Conservation (phyloP, 2,888 invertebrate genomes). For the Diarsia brunnea region DNA sequence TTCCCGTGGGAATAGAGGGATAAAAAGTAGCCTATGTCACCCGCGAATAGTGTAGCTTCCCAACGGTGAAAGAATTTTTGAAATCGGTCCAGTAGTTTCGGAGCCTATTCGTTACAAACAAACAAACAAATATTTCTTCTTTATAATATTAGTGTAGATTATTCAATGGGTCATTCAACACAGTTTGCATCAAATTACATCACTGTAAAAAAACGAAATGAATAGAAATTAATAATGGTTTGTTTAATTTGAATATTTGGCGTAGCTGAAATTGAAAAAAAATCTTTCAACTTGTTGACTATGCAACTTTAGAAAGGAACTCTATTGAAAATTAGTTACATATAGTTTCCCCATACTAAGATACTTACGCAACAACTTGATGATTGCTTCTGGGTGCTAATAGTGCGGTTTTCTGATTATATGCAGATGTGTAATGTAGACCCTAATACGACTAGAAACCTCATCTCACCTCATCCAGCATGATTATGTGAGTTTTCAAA, state of each 20-base stretch:
- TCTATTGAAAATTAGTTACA: slow-evolving; percentile 63
- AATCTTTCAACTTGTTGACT: slow-evolving; percentile 12
- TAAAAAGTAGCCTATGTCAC: no score
- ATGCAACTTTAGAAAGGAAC: slow-evolving; percentile 69
- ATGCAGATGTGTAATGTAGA: slow-evolving; percentile 58
- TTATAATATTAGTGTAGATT: no score
- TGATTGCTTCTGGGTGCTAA: slow-evolving; percentile 69
- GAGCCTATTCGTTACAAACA: no score
- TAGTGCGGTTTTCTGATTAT: slow-evolving; percentile 58
- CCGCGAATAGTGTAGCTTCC: no score
- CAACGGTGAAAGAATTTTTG: no score
- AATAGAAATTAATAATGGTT: slow-evolving; percentile 28
- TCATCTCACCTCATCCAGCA: slow-evolving; percentile 33
- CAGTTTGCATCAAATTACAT: slow-evolving; percentile 21
- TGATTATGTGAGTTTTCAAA: slow-evolving; percentile 21
- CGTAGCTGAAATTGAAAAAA: slow-evolving; percentile 24
- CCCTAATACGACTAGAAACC: slow-evolving; percentile 49
- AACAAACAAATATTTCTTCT: no score
- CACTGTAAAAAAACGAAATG: slow-evolving; percentile 10
- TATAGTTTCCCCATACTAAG: slow-evolving; percentile 66
- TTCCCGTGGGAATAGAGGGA: no score
- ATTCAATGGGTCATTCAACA: slow-evolving; percentile 17
- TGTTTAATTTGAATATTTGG: slow-evolving; percentile 34
- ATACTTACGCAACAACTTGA: slow-evolving; percentile 39
- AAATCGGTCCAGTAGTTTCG: no score